These are phyloP conservation scores for Esox masquinongy DNA, from an alignment of 2,797 vertebrate species.

Conservation along the genomic window DNA sequence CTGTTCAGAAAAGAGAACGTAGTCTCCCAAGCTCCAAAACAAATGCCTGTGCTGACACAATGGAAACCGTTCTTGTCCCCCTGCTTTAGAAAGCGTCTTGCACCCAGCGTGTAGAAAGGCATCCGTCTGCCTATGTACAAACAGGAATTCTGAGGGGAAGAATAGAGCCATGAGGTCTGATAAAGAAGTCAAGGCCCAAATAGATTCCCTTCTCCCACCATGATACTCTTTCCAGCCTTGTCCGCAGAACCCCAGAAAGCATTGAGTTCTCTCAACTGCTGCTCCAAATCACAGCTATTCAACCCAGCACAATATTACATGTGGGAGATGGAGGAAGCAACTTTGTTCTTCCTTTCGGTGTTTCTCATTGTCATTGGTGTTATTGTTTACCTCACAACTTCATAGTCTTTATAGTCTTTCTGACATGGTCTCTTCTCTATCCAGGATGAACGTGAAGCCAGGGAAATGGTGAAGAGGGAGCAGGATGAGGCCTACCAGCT, in stretches of 20 bases:
- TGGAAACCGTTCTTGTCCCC: conserved; percentile 72
- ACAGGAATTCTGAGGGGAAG: conserved; percentile 70
- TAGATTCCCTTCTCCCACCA: conserved; percentile 59
- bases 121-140: conserved; percentile 76
- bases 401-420: conserved; percentile 20
- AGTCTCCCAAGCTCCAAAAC: conserved; percentile 38
- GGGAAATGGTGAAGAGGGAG: conserved; percentile 97
- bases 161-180: conserved; percentile 66
- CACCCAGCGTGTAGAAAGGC: conserved; percentile 76
- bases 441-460: conserved; percentile 96
- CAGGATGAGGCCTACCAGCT: conserved; percentile 97
- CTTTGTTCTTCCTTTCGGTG: not conserved
- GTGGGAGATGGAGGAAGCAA: not conserved
- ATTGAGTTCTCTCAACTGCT: conserved; percentile 49
- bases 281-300: not conserved
- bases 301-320: not conserved
- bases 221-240: conserved; percentile 74
- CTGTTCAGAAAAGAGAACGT: conserved; percentile 62
- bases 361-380: not conserved
- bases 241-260: conserved; percentile 65
- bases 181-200: conserved; percentile 65
- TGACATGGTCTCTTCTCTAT: conserved; percentile 32
- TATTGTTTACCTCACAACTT: not conserved
- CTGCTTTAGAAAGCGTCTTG: conserved; percentile 69
- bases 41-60: conserved; percentile 76